Evolutionary conservation across 2,797 vertebrate genomes (phyloP).

Genomic region (Parambassis ranga): DNA sequence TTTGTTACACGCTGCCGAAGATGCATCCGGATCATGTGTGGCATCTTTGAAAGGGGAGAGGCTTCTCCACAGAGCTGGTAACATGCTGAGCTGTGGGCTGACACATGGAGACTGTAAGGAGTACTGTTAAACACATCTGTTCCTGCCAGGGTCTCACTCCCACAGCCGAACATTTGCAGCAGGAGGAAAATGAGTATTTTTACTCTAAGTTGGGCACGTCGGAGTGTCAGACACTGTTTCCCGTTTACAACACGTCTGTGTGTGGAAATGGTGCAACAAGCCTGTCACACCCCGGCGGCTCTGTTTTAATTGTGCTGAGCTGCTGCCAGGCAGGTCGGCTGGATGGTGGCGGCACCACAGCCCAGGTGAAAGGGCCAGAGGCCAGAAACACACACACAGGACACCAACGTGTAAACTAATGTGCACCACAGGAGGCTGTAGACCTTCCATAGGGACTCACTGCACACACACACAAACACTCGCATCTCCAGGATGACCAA

Average conservation of each 20-base stretch:
- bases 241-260: background rate
- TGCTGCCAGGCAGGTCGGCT: conserved; percentile 7
- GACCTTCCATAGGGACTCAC: background rate
- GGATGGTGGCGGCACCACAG: background rate
- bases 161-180: too few relatives aligned
- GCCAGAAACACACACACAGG: conserved; percentile 19
- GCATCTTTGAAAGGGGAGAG: too few relatives aligned
- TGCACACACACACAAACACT: background rate
- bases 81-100: too few relatives aligned
- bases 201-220: too few relatives aligned
- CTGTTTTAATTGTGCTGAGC: conserved; percentile 33
- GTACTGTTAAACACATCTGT: too few relatives aligned
- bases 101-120: too few relatives aligned
- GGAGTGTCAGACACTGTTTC: background rate
- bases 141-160: too few relatives aligned
- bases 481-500: conserved; percentile 7
- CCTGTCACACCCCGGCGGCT: conserved; percentile 6
- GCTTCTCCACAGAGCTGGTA: too few relatives aligned
- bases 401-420: background rate
- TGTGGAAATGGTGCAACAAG: background rate
- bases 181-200: too few relatives aligned
- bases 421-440: background rate
- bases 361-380: conserved; percentile 4
- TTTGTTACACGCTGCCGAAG: too few relatives aligned
- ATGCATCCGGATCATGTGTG: too few relatives aligned